phyloP scores from a whole-genome alignment of 2,888 invertebrate species.

The Drosophila helvetica region DNA sequence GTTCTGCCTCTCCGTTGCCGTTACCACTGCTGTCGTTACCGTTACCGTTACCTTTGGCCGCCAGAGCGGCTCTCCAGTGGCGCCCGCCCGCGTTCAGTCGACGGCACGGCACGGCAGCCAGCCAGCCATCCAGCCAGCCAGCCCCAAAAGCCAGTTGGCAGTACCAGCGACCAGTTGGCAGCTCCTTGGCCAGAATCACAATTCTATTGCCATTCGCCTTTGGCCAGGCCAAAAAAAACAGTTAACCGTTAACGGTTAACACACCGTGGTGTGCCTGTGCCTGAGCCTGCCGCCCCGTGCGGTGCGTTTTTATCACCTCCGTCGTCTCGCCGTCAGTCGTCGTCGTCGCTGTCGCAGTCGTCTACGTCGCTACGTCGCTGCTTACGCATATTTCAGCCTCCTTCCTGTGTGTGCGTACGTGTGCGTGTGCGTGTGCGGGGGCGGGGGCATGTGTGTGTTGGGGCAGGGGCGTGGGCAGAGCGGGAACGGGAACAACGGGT shows the following conservation, averaged over 20 bases:
- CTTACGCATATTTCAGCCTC: slow-evolving; percentile 38
- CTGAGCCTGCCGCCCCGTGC: slow-evolving; percentile 30
- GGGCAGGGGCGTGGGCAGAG: slow-evolving; percentile 13
- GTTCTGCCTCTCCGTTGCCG: slow-evolving; percentile 4
- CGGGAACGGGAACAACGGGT: neutral
- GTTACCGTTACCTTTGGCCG: neutral
- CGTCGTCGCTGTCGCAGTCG: no score
- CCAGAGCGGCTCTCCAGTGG: neutral
- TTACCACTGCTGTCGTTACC: neutral
- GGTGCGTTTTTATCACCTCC: slow-evolving; percentile 41
- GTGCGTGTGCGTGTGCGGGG: slow-evolving; percentile 28
- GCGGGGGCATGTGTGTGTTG: slow-evolving; percentile 19
- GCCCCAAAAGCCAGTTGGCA: slow-evolving; percentile 23
- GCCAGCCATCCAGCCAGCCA: neutral
- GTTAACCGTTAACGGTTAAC: slow-evolving; percentile 16
- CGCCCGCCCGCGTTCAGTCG: slow-evolving; percentile 3
- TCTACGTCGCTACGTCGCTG: slow-evolving; percentile 23
- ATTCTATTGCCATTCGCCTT: neutral
- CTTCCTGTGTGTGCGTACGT: slow-evolving; percentile 42
- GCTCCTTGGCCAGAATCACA: slow-evolving; percentile 2
- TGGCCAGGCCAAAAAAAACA: neutral
- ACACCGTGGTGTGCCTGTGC: neutral
- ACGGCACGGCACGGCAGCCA: neutral
- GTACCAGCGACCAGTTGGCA: slow-evolving; percentile 32
- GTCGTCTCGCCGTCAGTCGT: no score